Conservation (phyloP, 2,797 vertebrate genomes). For the Sebastes hopkinsi region DNA sequence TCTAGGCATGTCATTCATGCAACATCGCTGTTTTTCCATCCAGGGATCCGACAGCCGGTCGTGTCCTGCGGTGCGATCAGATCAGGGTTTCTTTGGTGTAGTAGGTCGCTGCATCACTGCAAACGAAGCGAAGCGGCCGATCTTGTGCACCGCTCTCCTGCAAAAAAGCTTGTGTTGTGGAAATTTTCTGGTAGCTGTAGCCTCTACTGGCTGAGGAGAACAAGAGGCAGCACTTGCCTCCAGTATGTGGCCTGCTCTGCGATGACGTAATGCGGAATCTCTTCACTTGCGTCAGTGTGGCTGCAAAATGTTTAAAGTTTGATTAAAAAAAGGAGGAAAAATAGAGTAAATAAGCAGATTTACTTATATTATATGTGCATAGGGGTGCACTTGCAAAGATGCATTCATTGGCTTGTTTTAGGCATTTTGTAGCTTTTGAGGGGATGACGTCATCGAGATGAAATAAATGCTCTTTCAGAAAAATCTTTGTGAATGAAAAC, state of each 20-base stretch:
- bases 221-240: conserved; percentile 60
- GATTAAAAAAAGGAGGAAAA: background rate
- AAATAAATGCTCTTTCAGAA: background rate
- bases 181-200: conserved; percentile 70
- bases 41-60: conserved; percentile 44
- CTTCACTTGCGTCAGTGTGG: conserved; percentile 73
- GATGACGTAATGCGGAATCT: conserved; percentile 87
- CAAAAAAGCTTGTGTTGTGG: conserved; percentile 64
- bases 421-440: background rate
- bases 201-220: conserved; percentile 62
- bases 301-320: conserved; percentile 47
- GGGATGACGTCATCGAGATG: conserved; percentile 39
- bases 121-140: conserved; percentile 33
- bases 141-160: conserved; percentile 37
- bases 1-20: conserved; percentile 71
- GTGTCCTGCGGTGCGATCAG: conserved; percentile 54
- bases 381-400: background rate
- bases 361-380: rapidly evolving
- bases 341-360: background rate
- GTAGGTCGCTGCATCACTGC: conserved; percentile 66
- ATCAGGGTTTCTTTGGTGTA: conserved; percentile 61
- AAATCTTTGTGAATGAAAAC: background rate
- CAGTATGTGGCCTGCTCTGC: conserved; percentile 68
- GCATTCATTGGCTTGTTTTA: background rate
- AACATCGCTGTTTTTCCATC: conserved; percentile 58